Percentiles rank a stretch among this genome's conserved stretches.
Conservation (phyloP, 2,888 invertebrate genomes). For the Polydrusus cervinus region DNA sequence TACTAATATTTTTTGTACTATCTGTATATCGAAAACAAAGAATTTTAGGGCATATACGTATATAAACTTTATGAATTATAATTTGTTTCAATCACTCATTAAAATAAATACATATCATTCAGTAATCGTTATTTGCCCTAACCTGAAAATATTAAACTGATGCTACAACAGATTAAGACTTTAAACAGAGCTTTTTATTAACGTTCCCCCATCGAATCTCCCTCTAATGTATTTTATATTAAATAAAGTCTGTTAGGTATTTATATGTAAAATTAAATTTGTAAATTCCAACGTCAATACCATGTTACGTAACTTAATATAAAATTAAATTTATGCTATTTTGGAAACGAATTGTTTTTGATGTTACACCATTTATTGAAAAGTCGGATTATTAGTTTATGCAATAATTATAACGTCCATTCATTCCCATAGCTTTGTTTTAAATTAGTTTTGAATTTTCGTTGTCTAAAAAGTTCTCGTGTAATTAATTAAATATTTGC, state of each 20-base stretch:
- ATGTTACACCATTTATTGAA: not conserved
- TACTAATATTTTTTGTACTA: no score
- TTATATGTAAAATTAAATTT: not conserved
- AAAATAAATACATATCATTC: no score
- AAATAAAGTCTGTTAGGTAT: conserved; percentile 1
- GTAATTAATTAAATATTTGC: not conserved
- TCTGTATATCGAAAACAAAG: no score
- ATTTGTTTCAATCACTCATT: no score
- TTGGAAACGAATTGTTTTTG: not conserved
- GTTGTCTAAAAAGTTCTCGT: no score
- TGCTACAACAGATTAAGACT: not conserved
- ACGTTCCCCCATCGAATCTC: not conserved
- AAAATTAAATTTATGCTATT: conserved; percentile 1
- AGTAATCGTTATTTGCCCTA: no score
- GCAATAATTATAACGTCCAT: not conserved
- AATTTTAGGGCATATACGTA: no score
- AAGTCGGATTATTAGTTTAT: not conserved
- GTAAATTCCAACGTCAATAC: not conserved
- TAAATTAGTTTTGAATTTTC: not conserved
- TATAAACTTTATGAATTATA: no score
- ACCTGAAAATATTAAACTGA: not conserved
- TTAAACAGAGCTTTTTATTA: not conserved
- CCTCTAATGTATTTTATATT: not conserved
- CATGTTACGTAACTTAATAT: not conserved
- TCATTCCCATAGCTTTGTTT: not conserved